Conservation (phyloP, 2,797 vertebrate genomes). For the Discoglossus pictus region DNA sequence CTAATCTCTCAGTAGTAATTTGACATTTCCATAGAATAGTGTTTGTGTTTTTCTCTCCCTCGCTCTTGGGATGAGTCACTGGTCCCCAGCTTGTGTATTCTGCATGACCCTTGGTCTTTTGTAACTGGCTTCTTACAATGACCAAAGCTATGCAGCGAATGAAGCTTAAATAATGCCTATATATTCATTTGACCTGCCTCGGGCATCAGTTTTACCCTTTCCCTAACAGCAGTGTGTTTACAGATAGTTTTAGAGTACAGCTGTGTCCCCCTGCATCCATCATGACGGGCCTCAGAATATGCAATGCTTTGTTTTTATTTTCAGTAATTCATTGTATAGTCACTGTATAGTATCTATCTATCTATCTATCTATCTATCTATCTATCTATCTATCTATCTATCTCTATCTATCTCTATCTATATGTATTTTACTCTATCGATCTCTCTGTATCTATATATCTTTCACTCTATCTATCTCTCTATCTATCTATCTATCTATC, state of each 20-base stretch:
- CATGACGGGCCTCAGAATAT: no score
- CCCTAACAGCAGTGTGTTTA: constrained; percentile 12
- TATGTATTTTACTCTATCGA: no score
- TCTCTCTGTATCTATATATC: no score
- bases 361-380: no score
- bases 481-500: no score
- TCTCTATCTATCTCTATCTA: no score
- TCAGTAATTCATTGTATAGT: no score
- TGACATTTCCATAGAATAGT: constrained; percentile 33
- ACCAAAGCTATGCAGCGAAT: constrained; percentile 19
- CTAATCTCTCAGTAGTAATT: constrained; percentile 13
- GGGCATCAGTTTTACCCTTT: constrained; percentile 17
- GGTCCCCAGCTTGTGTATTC: constrained; percentile 37
- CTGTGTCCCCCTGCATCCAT: not conserved
- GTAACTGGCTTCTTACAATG: constrained; percentile 11
- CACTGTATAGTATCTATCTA: no score
- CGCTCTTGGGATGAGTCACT: constrained; percentile 35
- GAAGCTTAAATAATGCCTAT: constrained; percentile 29
- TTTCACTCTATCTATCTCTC: no score
- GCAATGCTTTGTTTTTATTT: no score
- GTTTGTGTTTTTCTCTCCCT: constrained; percentile 8
- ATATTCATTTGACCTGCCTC: constrained; percentile 17
- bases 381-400: no score
- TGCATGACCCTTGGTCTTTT: constrained; percentile 34
- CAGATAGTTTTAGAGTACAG: not conserved